A percentile compares a stretch with the other conserved stretches of the same genome.
Conservation (phyloP, 1,140 invertebrate genomes). For the Limonius californicus region DNA sequence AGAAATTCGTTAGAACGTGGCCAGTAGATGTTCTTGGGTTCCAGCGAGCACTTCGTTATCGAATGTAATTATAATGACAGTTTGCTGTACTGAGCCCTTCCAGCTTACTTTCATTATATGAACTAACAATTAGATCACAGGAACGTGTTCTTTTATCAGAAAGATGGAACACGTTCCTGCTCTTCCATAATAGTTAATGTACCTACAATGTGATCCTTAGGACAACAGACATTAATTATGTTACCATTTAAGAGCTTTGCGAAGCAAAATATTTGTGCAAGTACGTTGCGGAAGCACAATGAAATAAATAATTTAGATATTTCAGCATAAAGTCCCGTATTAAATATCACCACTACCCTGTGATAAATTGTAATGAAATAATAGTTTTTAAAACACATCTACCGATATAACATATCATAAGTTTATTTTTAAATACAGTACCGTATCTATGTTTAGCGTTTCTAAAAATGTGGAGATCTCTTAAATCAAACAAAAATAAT, state of each 20-base stretch:
- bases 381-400: too few relatives aligned
- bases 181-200: conserved; percentile 20
- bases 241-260: neutral
- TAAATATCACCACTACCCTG: conserved; percentile 21
- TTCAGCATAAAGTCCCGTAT: conserved; percentile 3
- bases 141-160: conserved; percentile 15
- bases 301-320: neutral
- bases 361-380: conserved; percentile 13
- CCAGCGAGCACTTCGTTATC: neutral
- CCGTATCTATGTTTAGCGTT: too few relatives aligned
- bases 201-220: conserved; percentile 20
- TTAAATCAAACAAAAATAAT: too few relatives aligned
- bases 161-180: conserved; percentile 15
- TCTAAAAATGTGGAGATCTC: too few relatives aligned
- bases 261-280: neutral
- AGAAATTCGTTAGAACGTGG: neutral
- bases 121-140: neutral
- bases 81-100: conserved; percentile 26
- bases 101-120: conserved; percentile 21
- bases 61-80: conserved; percentile 18
- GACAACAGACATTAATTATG: neutral
- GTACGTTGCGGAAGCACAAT: neutral
- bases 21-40: conserved; percentile 9
- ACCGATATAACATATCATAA: too few relatives aligned
- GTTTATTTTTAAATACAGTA: too few relatives aligned